phyloP scores from a whole-genome alignment of 2,797 vertebrate species.

The Alcedo atthis region DNA sequence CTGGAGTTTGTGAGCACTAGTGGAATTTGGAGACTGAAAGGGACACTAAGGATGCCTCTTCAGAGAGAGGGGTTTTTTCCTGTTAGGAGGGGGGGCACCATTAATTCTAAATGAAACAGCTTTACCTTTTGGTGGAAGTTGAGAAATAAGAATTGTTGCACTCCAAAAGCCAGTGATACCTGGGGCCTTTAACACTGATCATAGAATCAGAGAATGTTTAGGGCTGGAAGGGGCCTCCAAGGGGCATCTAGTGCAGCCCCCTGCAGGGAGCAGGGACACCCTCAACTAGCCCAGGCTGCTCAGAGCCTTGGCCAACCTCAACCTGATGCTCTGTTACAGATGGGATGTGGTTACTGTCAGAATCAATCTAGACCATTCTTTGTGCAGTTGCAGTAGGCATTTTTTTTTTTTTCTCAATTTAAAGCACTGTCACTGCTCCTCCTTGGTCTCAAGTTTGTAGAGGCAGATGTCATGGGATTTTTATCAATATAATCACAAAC shows the following conservation, averaged over 20 bases:
- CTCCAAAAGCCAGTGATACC: not conserved
- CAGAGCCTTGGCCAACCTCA: no score
- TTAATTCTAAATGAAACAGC: not conserved
- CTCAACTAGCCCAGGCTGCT: no score
- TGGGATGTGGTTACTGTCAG: not conserved
- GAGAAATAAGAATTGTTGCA: not conserved
- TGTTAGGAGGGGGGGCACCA: not conserved
- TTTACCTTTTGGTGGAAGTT: not conserved
- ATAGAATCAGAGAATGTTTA: no score
- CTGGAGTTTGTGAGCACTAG: not conserved
- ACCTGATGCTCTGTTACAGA: not conserved
- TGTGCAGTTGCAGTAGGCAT: not conserved
- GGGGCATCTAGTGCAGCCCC: no score
- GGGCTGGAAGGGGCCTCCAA: no score
- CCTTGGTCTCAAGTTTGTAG: not conserved
- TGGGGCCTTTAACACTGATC: not conserved
- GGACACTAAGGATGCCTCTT: not conserved
- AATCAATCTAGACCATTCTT: not conserved
- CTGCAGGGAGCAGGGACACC: no score
- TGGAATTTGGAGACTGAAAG: not conserved
- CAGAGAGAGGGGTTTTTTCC: not conserved
- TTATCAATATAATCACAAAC: not conserved
- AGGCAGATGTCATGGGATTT: not conserved
- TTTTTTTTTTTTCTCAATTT: not conserved
- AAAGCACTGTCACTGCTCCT: not conserved